Percentiles rank a stretch among this genome's conserved stretches.
Evolutionary conservation across 2,797 vertebrate species (phyloP).

Genomic region (Acridotheres tristis): DNA sequence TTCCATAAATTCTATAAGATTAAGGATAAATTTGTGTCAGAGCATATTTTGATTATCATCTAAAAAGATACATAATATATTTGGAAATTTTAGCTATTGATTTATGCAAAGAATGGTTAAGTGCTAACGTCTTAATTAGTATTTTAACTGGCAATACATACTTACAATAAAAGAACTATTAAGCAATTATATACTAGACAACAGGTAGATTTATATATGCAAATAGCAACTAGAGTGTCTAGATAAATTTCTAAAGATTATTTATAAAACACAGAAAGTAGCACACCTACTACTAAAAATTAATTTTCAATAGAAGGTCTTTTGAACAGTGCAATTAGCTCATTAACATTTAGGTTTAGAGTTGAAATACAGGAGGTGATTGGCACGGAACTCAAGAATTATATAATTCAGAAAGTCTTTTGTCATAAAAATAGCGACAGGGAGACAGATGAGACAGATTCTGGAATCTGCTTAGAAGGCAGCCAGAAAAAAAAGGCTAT

Average conservation of each 20-base stretch:
- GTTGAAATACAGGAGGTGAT: background rate
- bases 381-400: constrained; percentile 31
- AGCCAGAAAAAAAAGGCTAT: background rate
- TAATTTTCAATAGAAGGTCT: background rate
- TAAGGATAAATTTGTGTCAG: background rate
- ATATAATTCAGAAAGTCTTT: background rate
- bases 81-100: background rate
- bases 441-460: background rate
- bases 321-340: constrained; percentile 13
- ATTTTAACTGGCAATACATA: background rate
- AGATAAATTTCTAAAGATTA: background rate
- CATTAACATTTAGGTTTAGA: constrained; percentile 40
- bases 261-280: background rate
- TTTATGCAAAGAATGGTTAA: background rate
- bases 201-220: background rate
- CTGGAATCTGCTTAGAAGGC: background rate
- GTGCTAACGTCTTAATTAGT: background rate
- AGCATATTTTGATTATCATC: background rate
- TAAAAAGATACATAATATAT: background rate
- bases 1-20: background rate
- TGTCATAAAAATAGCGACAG: constrained; percentile 16
- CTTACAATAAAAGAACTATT: background rate
- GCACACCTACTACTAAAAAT: background rate
- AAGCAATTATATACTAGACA: background rate
- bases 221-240: background rate